These are phyloP conservation scores for Chromobotia macracanthus DNA, from an alignment of 2,797 vertebrate genomes.

Conservation along the genomic window DNA sequence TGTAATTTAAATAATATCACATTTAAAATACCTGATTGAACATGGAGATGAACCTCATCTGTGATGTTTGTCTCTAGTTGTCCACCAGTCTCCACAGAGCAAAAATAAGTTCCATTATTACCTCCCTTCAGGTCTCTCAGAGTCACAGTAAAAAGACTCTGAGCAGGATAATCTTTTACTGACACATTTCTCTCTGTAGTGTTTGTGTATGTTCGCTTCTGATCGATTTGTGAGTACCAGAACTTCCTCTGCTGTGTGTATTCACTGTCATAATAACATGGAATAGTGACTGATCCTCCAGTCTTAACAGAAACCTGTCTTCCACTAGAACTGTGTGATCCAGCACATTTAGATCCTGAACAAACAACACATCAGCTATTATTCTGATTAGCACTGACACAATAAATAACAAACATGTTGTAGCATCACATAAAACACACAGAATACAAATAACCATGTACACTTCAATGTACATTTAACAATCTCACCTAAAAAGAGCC, in stretches of 20 bases:
- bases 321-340: rapidly evolving
- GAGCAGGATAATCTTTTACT: slow-evolving; percentile 50
- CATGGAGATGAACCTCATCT: neutral
- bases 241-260: slow-evolving; percentile 54
- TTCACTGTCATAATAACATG: slow-evolving; percentile 36
- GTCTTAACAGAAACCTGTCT: slow-evolving; percentile 7
- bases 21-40: neutral
- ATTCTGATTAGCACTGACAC: neutral
- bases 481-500: neutral
- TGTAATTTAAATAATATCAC: neutral
- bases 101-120: neutral
- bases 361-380: neutral
- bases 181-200: neutral
- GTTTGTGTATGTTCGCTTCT: neutral
- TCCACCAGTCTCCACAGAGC: neutral
- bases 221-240: slow-evolving; percentile 29
- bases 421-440: neutral
- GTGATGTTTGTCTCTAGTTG: neutral
- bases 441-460: neutral
- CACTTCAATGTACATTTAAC: neutral
- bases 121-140: slow-evolving; percentile 40
- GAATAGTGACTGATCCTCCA: slow-evolving; percentile 50
- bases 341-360: neutral
- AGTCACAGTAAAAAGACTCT: slow-evolving; percentile 38
- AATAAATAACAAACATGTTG: neutral